Evolutionary conservation across 2,888 invertebrate genomes (phyloP).

Genomic region (Eristalis intricaria): DNA sequence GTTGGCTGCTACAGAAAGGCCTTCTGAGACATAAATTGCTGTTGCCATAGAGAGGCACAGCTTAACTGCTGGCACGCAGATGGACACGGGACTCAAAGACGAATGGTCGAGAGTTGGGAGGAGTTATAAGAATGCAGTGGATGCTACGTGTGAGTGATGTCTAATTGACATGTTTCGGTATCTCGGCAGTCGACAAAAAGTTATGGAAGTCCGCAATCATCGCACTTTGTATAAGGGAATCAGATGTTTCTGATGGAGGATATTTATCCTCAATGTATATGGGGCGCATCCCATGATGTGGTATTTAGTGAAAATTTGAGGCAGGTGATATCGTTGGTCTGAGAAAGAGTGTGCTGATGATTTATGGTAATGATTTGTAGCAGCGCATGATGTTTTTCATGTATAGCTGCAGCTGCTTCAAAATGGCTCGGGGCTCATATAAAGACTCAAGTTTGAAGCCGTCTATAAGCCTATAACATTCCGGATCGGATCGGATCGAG

Average conservation of each 20-base stretch:
- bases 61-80: conserved; percentile 6
- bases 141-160: conserved; percentile 39
- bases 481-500: no score
- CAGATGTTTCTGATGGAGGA: background rate
- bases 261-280: background rate
- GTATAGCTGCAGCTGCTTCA: no score
- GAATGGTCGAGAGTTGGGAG: conserved; percentile 25
- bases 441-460: no score
- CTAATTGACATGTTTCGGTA: conserved; percentile 31
- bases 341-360: no score
- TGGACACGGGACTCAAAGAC: conserved; percentile 40
- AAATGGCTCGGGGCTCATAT: no score
- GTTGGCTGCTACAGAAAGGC: conserved; percentile 28
- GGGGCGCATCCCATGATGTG: no score
- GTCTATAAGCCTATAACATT: no score
- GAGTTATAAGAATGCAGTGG: background rate
- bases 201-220: background rate
- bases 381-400: no score
- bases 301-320: no score
- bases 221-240: background rate
- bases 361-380: no score
- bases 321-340: no score
- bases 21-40: conserved; percentile 9
- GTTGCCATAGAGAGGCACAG: background rate
- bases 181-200: background rate